Conservation (phyloP, 2,888 invertebrate species). For the Lithophane leautieri region DNA sequence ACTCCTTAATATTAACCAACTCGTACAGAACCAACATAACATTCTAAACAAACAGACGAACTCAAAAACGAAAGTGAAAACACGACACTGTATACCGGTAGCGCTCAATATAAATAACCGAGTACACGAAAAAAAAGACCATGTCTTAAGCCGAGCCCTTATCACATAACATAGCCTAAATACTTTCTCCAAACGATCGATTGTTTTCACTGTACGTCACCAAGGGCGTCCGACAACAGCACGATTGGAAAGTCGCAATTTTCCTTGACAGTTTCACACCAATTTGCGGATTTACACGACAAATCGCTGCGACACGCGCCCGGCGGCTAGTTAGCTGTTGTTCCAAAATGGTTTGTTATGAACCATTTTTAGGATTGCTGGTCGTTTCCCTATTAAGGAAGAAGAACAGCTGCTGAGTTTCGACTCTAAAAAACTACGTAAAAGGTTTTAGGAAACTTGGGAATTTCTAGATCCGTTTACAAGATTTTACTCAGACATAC, state of each 20-base stretch:
- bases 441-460: background rate
- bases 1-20: conserved; percentile 37
- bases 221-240: conserved; percentile 62
- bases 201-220: conserved; percentile 77
- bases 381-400: background rate
- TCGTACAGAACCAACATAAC: conserved; percentile 31
- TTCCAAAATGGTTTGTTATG: conserved; percentile 17
- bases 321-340: conserved; percentile 43
- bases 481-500: background rate
- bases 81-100: conserved; percentile 47
- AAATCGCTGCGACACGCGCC: conserved; percentile 73
- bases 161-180: conserved; percentile 53
- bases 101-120: conserved; percentile 52
- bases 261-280: conserved; percentile 77
- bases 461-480: background rate
- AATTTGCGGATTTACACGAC: conserved; percentile 79
- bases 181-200: conserved; percentile 79
- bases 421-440: background rate
- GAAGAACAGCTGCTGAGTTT: background rate
- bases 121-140: conserved; percentile 42
- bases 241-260: conserved; percentile 73
- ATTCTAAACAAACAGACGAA: conserved; percentile 44
- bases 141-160: conserved; percentile 42
- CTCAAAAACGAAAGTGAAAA: conserved; percentile 58
- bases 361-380: conserved; percentile 25